These are phyloP conservation scores for Brachionus asplanchnoidis DNA, from an alignment of 1,140 invertebrate genomes.

Conservation along the genomic window DNA sequence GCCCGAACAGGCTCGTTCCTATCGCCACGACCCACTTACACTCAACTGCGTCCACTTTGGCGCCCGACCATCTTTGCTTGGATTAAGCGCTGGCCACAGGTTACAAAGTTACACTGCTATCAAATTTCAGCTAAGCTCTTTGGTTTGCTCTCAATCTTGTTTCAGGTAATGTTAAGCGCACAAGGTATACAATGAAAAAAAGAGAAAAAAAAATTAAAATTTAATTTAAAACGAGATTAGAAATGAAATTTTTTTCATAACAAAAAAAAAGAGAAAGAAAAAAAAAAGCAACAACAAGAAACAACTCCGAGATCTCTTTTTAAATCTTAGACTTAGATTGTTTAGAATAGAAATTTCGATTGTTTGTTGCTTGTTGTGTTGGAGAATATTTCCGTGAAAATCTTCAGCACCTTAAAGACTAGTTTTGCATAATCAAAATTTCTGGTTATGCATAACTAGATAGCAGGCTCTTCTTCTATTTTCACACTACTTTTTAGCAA, in stretches of 20 bases:
- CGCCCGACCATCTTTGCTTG: neutral
- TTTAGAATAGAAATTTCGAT: slow-evolving; percentile 5
- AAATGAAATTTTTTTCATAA: neutral
- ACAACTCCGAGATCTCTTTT: neutral
- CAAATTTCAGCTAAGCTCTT: slow-evolving; percentile 27
- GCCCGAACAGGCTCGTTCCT: neutral
- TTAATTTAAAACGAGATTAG: neutral
- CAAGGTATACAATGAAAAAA: neutral
- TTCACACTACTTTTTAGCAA: neutral
- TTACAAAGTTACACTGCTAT: neutral
- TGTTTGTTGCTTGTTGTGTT: neutral
- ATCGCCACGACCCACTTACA: neutral
- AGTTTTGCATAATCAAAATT: neutral
- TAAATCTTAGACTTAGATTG: neutral
- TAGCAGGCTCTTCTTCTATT: neutral
- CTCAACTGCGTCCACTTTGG: neutral
- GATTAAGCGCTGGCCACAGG: neutral
- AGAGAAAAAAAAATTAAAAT: neutral
- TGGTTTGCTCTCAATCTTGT: slow-evolving; percentile 6
- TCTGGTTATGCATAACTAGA: slow-evolving; percentile 13
- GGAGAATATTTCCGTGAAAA: neutral
- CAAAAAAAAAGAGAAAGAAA: neutral
- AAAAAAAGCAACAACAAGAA: neutral
- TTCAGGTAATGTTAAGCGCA: slow-evolving; percentile 28
- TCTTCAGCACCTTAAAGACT: neutral